Percentiles rank a stretch among this genome's conserved stretches.
These are phyloP conservation scores for Calameuta filiformis DNA, from an alignment of 2,888 invertebrate species.

Conservation along the genomic window DNA sequence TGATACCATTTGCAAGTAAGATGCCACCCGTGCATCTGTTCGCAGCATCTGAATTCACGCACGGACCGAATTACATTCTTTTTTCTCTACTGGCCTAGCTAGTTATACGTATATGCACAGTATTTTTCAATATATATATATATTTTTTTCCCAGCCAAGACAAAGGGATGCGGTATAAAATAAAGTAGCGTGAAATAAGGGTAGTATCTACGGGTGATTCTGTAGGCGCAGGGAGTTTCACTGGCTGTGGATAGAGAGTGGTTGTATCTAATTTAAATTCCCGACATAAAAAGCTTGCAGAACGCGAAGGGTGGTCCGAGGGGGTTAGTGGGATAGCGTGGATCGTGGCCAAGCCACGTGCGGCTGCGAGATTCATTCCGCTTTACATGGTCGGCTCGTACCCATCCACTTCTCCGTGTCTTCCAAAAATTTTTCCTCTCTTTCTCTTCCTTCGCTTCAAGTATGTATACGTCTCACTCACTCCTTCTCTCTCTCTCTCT, in stretches of 20 bases:
- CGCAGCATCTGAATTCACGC: not conserved
- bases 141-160: not conserved
- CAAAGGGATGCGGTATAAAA: slow-evolving; percentile 19
- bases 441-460: slow-evolving; percentile 11
- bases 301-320: slow-evolving; percentile 32
- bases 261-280: slow-evolving; percentile 64
- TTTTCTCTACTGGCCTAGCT: not conserved
- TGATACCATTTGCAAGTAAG: not conserved
- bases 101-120: not conserved
- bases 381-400: slow-evolving; percentile 56
- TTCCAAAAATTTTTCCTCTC: slow-evolving; percentile 32
- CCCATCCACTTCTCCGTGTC: slow-evolving; percentile 43
- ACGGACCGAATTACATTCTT: not conserved
- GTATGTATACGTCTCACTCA: slow-evolving; percentile 8
- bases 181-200: slow-evolving; percentile 48
- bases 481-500: slow-evolving; percentile 10
- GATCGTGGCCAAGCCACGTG: slow-evolving; percentile 63
- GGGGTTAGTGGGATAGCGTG: slow-evolving; percentile 49
- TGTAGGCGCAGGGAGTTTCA: slow-evolving; percentile 48
- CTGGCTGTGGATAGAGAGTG: slow-evolving; percentile 49
- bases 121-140: not conserved
- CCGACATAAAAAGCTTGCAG: slow-evolving; percentile 59
- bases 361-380: slow-evolving; percentile 63
- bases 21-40: not conserved
- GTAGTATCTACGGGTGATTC: slow-evolving; percentile 44